Base-by-base conservation (phyloP, 1,140 invertebrate genomes). In the Pogonomyrmex barbatus region DNA sequence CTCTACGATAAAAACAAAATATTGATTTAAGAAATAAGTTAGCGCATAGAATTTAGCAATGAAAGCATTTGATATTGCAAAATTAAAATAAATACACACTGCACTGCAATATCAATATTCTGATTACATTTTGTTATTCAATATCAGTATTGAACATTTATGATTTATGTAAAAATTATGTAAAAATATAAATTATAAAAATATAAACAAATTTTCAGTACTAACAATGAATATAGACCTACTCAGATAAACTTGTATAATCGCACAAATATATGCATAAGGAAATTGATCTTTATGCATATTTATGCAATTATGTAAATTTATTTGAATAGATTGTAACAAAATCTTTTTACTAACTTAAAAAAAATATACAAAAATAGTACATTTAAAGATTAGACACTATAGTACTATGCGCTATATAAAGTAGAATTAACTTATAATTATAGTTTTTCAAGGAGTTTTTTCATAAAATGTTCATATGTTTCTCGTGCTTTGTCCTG, bases 371-470 rank as follows among this genome's bases (percentile, higher is more conserved):
- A 30, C 8, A 47, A 47, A 60, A 24, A 24, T 60, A 2, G 24
- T 33, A 30, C 24, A 33, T 1, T 60, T 33, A 60, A 60, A 30
- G 12, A 60, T 24, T 24, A 24, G 24, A 24, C 24, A 24, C 24
- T 30, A 60, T 30, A 30, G 33, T 30, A 33, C 24, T 30, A 60
- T 30, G 12, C n/a, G 24, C 58, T 30, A 24, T 60, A 12, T 17
- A 60, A 5, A 14, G 10, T 17, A 17, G 3, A 10, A 54, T 5
- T 54, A 14, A 54, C 52, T 47, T 30, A 8, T 30, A 0, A 65
- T 45, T 65, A 65, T 1, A 65, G 33, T 42, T 65, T 70, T 12
- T 70, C n/a, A 50, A 70, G 9, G 14, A 65, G 63, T 45, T 67
- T 67, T 45, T 17, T 45, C 63, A 65, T 65, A 45, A 45, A 67